Evolutionary conservation across 1,140 invertebrate genomes (phyloP), one percentile per base, ranked within the genome.

Genomic region (Drosophila varians): DNA sequence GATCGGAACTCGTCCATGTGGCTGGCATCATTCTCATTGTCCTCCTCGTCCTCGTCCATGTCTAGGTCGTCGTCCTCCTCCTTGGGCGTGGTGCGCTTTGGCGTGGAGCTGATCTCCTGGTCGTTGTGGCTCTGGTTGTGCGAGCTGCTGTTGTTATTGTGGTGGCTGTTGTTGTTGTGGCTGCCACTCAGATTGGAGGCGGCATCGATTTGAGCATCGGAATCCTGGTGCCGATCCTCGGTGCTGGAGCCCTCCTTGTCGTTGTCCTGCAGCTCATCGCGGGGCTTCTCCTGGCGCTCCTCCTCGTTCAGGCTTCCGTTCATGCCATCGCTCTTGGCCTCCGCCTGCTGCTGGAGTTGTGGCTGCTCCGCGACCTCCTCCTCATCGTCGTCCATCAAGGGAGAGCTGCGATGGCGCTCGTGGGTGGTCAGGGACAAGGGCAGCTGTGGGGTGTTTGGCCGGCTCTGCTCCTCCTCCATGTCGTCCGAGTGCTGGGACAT

Each of bases 131-230:
- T 16, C 36, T 38, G 36, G 36, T 38, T 38, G 34, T 46, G 77
- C 68, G 43, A 46, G 31, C 23, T 40, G 25, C 16, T 53, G 43
- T 92, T 92, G 52, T 92, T 91, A 5, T 91, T 89, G 90, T 36
- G 92, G 91, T 65, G 92, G 91, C 70, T 60, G 34, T 93, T 93
- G 53, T 93, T 93, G 52, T 92, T 92, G 68, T 73, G 90, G 54
- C 92, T 92, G 34, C 23, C 60, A 42, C 40, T 58, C 18, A 26
- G 62, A n/a, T 11, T 45, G 28, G 69, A 54, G n/a, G 9, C 31
- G 7, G 40, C 31, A 11, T 73, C 69, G 7, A 23, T 8, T 18
- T 48, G 69, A 6, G 34, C 9, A 12, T 62, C 56, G 3, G n/a
- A 28, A 9, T 73, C 69, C 34, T 52, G 19, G 6, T 62, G 49